Conservation (phyloP, 2,113 vertebrate species). For the Parotia lawesii region DNA sequence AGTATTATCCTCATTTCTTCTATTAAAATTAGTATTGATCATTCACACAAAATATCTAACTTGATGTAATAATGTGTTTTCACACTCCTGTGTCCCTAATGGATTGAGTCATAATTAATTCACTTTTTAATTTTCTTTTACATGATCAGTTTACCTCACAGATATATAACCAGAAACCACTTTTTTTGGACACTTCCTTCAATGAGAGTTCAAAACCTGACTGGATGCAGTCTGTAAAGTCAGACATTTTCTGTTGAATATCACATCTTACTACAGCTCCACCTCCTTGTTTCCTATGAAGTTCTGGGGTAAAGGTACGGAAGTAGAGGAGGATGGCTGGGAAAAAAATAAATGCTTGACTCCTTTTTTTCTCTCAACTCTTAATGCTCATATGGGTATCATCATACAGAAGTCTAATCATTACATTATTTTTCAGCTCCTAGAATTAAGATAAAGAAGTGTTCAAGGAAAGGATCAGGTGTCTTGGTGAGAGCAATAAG, state of each 20-base stretch:
- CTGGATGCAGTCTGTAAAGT: neutral
- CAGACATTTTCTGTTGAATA: neutral
- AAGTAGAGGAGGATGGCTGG: neutral
- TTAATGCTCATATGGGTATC: neutral
- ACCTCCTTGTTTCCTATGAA: neutral
- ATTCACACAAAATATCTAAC: neutral
- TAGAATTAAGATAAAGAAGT: neutral
- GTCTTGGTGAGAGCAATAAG: neutral
- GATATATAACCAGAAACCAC: neutral
- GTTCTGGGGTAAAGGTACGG: neutral
- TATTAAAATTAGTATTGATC: neutral
- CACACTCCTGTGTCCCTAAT: neutral
- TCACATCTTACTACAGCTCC: neutral
- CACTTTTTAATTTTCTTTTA: neutral
- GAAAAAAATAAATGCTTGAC: neutral
- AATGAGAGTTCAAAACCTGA: neutral
- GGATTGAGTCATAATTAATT: neutral
- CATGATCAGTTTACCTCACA: neutral
- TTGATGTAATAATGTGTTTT: neutral
- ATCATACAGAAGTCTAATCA: neutral
- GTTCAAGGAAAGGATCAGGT: neutral
- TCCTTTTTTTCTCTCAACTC: neutral
- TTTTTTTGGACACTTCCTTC: neutral
- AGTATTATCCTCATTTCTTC: neutral
- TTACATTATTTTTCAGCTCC: neutral